These are phyloP conservation scores for Vulpes ferrilata DNA, from an alignment of 2,113 vertebrate species.

Conservation along the genomic window DNA sequence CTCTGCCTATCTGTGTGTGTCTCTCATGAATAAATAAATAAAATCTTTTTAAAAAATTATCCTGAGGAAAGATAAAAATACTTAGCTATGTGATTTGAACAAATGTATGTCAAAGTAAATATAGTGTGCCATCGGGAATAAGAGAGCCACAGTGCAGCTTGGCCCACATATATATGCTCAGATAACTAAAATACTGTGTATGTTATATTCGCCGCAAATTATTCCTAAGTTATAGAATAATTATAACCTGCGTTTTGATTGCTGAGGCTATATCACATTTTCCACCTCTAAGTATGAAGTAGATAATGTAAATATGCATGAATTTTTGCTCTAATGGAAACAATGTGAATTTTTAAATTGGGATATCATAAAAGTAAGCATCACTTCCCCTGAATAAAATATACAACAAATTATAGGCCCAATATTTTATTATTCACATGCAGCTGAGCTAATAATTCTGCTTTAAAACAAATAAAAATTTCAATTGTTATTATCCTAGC, in stretches of 20 bases:
- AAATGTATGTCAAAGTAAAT: constrained; percentile 72
- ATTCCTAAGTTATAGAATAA: constrained; percentile 46
- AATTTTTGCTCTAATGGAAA: constrained; percentile 79
- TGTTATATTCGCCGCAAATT: constrained; percentile 44
- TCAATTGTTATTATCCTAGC: neutral
- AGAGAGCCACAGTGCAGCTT: neutral
- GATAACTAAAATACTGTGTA: constrained; percentile 49
- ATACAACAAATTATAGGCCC: constrained; percentile 15
- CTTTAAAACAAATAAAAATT: constrained; percentile 56
- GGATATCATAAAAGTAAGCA: constrained; percentile 56
- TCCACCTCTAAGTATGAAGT: constrained; percentile 74
- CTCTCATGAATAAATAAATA: no score
- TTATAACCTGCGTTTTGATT: constrained; percentile 72
- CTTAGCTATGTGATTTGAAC: neutral
- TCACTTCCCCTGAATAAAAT: constrained; percentile 49
- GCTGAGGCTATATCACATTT: constrained; percentile 68
- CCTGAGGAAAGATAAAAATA: constrained; percentile 31
- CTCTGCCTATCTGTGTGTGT: no score
- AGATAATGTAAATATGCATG: constrained; percentile 69
- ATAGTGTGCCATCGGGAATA: constrained; percentile 32
- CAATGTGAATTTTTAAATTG: constrained; percentile 65
- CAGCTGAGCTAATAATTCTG: neutral
- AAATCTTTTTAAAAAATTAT: no score
- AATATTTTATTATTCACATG: neutral
- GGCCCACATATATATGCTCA: neutral